phyloP scores from a whole-genome alignment of 2,113 vertebrate species.

The Peromyscus leucopus region DNA sequence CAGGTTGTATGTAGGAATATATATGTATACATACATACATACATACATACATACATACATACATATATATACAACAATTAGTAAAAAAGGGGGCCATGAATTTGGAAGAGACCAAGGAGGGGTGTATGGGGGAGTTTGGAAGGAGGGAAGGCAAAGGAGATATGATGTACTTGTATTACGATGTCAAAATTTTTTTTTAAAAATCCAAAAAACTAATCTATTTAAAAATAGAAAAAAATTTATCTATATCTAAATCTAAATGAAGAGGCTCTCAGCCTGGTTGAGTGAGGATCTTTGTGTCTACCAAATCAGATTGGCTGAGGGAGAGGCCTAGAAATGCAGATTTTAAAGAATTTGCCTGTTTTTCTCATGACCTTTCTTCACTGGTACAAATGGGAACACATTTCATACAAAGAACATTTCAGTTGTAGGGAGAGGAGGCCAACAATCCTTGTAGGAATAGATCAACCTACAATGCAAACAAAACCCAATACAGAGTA shows the following conservation, averaged over 20 bases:
- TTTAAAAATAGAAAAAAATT: conserved; percentile 9
- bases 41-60: not conserved
- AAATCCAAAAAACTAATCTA: not conserved
- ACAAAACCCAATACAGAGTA: not conserved
- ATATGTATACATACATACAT: not conserved
- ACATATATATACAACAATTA: not conserved
- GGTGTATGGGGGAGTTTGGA: not conserved
- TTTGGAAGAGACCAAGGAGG: not conserved
- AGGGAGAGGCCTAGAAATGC: not conserved
- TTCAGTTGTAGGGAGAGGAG: not conserved
- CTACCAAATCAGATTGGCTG: not conserved
- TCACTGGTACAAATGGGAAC: not conserved
- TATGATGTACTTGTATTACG: not conserved
- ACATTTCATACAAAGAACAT: not conserved
- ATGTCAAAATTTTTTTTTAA: not conserved
- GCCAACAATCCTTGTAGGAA: not conserved
- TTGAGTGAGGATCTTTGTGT: conserved; percentile 8
- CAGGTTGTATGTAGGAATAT: not conserved
- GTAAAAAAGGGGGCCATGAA: not conserved
- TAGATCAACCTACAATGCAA: not conserved
- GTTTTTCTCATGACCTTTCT: not conserved
- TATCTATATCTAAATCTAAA: not conserved
- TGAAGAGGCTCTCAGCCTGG: not conserved
- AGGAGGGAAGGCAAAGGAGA: not conserved
- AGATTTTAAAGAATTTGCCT: not conserved